Evolutionary conservation across 2,113 vertebrate genomes (phyloP).

Genomic region (Lynx canadensis): DNA sequence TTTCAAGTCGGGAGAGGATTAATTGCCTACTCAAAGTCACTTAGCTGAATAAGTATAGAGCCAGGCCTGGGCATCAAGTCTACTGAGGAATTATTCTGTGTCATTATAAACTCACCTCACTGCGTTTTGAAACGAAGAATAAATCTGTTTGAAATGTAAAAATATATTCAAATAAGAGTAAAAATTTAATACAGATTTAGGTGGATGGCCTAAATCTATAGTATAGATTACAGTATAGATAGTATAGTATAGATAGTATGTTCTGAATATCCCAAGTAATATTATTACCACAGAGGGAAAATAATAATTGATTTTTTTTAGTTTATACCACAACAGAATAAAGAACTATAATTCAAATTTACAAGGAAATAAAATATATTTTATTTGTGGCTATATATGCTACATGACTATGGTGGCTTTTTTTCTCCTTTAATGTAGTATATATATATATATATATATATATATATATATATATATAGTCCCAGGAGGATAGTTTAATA

Average conservation of each 20-base stretch:
- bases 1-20: not conserved
- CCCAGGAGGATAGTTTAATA: not conserved
- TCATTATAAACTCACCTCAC: not conserved
- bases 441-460: no score
- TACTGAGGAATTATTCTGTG: not conserved
- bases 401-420: fast-evolving
- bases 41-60: not conserved
- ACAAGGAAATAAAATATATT: not conserved
- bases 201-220: not conserved
- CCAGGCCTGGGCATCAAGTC: not conserved
- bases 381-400: not conserved
- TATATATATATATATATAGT: no score
- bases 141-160: not conserved
- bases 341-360: not conserved
- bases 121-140: not conserved
- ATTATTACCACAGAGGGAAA: not conserved
- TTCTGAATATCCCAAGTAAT: not conserved
- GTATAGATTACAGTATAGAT: no score
- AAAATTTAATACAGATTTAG: not conserved
- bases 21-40: constrained; percentile 10
- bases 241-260: not conserved
- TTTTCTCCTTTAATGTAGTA: not conserved
- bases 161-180: not conserved
- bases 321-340: not conserved
- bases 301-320: not conserved